Evolutionary conservation across 1,140 invertebrate genomes (phyloP).

Genomic region (Drosophila malerkotliana): DNA sequence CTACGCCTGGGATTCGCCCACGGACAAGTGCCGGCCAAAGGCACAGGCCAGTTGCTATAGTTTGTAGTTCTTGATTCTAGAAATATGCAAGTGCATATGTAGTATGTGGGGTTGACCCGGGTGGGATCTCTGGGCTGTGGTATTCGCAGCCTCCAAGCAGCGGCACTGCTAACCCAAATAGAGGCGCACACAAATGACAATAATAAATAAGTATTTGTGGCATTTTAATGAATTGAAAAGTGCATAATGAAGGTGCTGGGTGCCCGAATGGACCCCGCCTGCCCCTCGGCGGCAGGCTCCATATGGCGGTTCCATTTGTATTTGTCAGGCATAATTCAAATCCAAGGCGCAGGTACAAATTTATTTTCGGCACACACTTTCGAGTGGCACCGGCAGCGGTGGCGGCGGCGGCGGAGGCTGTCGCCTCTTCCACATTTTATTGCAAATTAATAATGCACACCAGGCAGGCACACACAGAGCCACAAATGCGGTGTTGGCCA

Average conservation of each 20-base stretch:
- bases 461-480: conserved; percentile 37
- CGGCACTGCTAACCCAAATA: conserved; percentile 55
- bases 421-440: conserved; percentile 74
- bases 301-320: conserved; percentile 78
- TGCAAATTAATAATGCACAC: conserved; percentile 81
- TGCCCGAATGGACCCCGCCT: conserved; percentile 1
- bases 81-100: too few species aligned
- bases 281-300: conserved; percentile 21
- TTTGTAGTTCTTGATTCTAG: conserved; percentile 12
- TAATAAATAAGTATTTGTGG: conserved; percentile 81
- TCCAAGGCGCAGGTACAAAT: conserved; percentile 69
- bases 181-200: conserved; percentile 61
- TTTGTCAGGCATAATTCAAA: conserved; percentile 79
- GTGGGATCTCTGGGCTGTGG: background rate
- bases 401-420: conserved; percentile 44
- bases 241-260: conserved; percentile 43
- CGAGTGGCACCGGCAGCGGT: conserved; percentile 39
- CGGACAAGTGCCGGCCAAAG: conserved; percentile 52
- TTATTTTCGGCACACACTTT: conserved; percentile 57
- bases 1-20: conserved; percentile 61
- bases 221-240: conserved; percentile 75
- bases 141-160: conserved; percentile 22
- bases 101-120: background rate
- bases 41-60: conserved; percentile 52
- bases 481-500: conserved; percentile 35